A percentile compares a stretch with the other conserved stretches of the same genome.
phyloP scores from a whole-genome alignment of 1,140 invertebrate species.

The Drosophila mauritiana region DNA sequence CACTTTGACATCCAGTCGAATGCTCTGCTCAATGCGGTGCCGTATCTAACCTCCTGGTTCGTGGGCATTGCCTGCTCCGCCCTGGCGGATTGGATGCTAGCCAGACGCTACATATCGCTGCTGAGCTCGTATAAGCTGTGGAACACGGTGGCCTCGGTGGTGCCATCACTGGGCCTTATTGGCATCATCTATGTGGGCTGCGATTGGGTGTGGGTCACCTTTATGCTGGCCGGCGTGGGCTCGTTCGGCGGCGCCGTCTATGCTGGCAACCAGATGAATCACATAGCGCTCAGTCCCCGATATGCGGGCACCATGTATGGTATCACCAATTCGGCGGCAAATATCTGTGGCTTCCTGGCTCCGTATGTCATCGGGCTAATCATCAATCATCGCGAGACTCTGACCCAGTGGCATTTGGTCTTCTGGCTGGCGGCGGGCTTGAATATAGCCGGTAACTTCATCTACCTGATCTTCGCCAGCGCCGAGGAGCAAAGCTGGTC shows the following conservation, averaged over 20 bases:
- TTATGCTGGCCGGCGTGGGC: conserved; percentile 89
- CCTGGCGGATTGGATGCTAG: conserved; percentile 89
- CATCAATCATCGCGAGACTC: conserved; percentile 91
- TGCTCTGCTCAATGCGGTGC: conserved; percentile 91
- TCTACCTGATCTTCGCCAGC: conserved; percentile 93
- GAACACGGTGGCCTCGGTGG: conserved; percentile 90
- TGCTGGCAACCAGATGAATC: conserved; percentile 94
- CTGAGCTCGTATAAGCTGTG: conserved; percentile 90
- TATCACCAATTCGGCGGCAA: conserved; percentile 94
- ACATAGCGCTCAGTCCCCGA: conserved; percentile 93
- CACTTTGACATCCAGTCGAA: conserved; percentile 95
- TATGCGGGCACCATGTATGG: conserved; percentile 95
- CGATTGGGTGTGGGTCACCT: conserved; percentile 88
- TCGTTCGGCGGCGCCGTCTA: conserved; percentile 91
- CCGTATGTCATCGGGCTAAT: conserved; percentile 91
- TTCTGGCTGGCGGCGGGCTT: conserved; percentile 94
- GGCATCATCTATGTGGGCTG: conserved; percentile 92
- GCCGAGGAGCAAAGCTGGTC: conserved; percentile 93
- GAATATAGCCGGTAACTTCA: conserved; percentile 90
- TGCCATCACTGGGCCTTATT: conserved; percentile 90
- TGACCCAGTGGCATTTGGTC: conserved; percentile 93
- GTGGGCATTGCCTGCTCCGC: conserved; percentile 89
- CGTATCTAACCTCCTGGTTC: conserved; percentile 90
- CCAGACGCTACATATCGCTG: conserved; percentile 87
- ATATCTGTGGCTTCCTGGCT: conserved; percentile 94